These are phyloP conservation scores for Heliconius ethilla DNA, from an alignment of 2,888 invertebrate genomes.

Conservation along the genomic window DNA sequence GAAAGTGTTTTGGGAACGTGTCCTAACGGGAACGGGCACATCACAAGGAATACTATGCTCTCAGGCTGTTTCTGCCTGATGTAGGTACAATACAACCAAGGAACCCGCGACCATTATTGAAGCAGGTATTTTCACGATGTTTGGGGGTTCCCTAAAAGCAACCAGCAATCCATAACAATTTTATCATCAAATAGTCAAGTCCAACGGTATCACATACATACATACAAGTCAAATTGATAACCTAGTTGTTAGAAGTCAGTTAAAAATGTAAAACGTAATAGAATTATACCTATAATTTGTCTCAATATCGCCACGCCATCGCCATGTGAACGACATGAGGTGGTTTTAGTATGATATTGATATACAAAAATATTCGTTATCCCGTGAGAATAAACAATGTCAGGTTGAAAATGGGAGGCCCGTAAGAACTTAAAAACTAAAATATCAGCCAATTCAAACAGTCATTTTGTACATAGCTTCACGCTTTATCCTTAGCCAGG, in stretches of 20 bases:
- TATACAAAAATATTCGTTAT: slow-evolving; percentile 37
- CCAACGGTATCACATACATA: too few relatives aligned
- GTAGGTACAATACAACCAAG: too few relatives aligned
- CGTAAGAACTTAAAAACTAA: not conserved
- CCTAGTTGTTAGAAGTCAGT: not conserved
- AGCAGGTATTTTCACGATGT: not conserved
- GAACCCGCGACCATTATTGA: not conserved
- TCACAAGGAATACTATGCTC: too few relatives aligned
- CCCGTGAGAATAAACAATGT: slow-evolving; percentile 22
- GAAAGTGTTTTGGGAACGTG: too few relatives aligned
- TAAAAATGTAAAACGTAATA: slow-evolving; percentile 11
- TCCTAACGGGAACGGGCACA: too few relatives aligned
- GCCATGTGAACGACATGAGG: slow-evolving; percentile 29
- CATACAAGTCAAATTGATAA: too few relatives aligned
- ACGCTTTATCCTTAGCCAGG: too few relatives aligned
- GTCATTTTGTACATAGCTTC: too few relatives aligned
- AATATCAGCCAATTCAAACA: too few relatives aligned
- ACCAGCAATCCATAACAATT: not conserved
- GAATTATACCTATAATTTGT: slow-evolving; percentile 25
- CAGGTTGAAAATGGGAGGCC: slow-evolving; percentile 14
- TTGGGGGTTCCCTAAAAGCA: not conserved
- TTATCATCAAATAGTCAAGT: not conserved
- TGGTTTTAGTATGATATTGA: slow-evolving; percentile 12
- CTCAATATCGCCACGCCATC: not conserved
- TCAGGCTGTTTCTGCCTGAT: too few relatives aligned